Conservation (phyloP, 2,113 vertebrate genomes). For the Podiceps cristatus region DNA sequence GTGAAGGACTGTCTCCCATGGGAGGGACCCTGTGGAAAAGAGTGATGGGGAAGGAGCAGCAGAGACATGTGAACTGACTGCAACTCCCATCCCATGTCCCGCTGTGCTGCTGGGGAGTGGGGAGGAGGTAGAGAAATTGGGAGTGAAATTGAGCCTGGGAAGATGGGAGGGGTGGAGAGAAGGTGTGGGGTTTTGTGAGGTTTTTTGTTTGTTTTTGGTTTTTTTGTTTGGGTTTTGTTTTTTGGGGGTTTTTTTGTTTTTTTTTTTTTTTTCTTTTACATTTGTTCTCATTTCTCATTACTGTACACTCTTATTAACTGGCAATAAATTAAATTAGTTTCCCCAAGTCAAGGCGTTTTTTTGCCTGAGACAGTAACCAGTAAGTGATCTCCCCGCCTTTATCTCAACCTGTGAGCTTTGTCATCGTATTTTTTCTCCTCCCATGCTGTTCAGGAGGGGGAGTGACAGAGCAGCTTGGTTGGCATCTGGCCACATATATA, state of each 20-base stretch:
- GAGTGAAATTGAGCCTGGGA: neutral
- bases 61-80: neutral
- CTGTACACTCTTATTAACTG: neutral
- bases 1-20: neutral
- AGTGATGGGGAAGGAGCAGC: neutral
- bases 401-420: neutral
- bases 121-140: neutral
- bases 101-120: rapidly evolving
- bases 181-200: neutral
- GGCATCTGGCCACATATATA: neutral
- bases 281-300: neutral
- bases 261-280: neutral
- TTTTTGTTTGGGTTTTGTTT: no score
- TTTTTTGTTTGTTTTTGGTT: no score
- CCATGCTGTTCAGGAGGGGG: neutral
- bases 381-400: neutral
- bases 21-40: neutral
- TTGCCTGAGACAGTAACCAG: neutral
- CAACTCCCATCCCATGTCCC: neutral
- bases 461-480: neutral
- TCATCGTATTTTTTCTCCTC: neutral
- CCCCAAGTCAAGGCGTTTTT: neutral
- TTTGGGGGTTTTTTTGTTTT: no score
- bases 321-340: neutral
- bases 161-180: neutral